phyloP scores from a whole-genome alignment of 1,140 invertebrate species.

The Zelostemma sp. region DNA sequence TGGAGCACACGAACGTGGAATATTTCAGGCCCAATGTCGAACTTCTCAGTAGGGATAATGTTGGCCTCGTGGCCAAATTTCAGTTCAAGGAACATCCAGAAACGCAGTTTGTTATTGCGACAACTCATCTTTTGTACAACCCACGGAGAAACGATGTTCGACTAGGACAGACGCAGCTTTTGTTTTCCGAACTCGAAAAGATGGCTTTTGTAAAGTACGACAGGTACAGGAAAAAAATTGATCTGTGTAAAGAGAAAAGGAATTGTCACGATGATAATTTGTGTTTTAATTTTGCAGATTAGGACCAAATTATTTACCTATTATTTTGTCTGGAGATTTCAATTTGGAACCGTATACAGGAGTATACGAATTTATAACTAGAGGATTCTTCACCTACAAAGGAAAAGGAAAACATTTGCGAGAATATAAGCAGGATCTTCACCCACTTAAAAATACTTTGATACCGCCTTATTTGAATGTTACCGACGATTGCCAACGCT shows the following conservation, averaged over 20 bases:
- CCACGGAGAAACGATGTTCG: conserved; percentile 88
- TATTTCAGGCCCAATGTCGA: conserved; percentile 69
- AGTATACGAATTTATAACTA: conserved; percentile 80
- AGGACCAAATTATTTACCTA: conserved; percentile 75
- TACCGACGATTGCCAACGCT: conserved; percentile 78
- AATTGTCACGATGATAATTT: too few relatives aligned
- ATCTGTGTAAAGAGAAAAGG: too few relatives aligned
- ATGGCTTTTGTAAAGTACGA: conserved; percentile 75
- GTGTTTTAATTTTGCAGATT: conserved; percentile 44
- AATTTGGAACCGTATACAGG: conserved; percentile 82
- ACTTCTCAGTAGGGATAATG: conserved; percentile 87
- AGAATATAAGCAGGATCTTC: conserved; percentile 26
- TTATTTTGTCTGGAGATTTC: conserved; percentile 91
- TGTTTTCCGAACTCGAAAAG: conserved; percentile 86
- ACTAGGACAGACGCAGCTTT: conserved; percentile 84
- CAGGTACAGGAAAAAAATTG: conserved; percentile 35
- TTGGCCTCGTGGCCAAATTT: conserved; percentile 86
- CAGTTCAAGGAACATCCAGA: conserved; percentile 66
- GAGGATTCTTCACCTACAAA: conserved; percentile 75
- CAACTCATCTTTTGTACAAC: conserved; percentile 96
- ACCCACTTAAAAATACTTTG: conserved; percentile 56
- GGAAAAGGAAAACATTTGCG: conserved; percentile 63
- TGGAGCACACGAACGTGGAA: conserved; percentile 68
- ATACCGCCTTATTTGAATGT: conserved; percentile 73
- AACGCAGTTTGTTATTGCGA: conserved; percentile 82